phyloP scores from a whole-genome alignment of 2,113 vertebrate genomes.

The Sturnus vulgaris region DNA sequence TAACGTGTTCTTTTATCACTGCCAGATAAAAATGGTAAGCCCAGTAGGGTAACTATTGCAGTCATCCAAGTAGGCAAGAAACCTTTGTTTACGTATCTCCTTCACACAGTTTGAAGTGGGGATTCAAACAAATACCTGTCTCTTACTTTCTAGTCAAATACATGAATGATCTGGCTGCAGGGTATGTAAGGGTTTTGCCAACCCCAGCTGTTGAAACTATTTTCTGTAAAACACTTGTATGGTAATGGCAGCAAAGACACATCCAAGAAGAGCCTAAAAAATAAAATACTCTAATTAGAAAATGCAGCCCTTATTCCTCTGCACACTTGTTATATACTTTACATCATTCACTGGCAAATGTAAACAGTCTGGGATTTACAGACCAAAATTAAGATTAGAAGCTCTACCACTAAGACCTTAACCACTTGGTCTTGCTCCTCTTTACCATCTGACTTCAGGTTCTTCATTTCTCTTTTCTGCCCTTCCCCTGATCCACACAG shows the following conservation, averaged over 20 bases:
- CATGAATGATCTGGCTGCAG: not conserved
- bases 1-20: not conserved
- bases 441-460: not conserved
- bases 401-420: not conserved
- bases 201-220: not conserved
- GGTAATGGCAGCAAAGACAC: not conserved
- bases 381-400: not conserved
- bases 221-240: not conserved
- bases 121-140: not conserved
- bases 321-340: accelerated
- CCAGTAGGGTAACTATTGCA: not conserved
- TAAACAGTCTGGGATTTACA: not conserved
- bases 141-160: not conserved
- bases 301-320: not conserved
- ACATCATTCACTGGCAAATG: not conserved
- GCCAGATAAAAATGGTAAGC: not conserved
- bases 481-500: too few relatives aligned
- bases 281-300: not conserved
- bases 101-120: not conserved
- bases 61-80: not conserved
- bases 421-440: not conserved
- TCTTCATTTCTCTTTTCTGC: not conserved
- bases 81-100: not conserved
- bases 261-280: not conserved
- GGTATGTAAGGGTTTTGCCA: not conserved